Conservation (phyloP, 1,140 invertebrate genomes). For the Macrocentrus cingulum region DNA sequence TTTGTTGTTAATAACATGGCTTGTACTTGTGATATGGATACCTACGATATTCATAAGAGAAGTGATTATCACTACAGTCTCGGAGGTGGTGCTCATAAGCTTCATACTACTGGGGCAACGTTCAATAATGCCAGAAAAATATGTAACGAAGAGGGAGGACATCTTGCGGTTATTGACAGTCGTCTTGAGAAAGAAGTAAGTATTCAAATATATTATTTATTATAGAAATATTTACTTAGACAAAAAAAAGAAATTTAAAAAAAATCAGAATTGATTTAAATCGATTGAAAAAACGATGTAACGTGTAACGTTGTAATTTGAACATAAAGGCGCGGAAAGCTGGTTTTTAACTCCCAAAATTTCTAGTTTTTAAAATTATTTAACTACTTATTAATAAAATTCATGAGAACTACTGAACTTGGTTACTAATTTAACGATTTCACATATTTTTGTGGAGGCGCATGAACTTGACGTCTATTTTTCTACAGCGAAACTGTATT, state of each 20-base stretch:
- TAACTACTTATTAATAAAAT: no score
- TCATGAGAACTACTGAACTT: no score
- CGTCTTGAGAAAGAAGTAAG: constrained; percentile 42
- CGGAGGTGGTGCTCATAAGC: constrained; percentile 47
- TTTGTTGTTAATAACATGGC: constrained; percentile 43
- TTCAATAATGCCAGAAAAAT: constrained; percentile 51
- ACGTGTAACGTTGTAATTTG: no score
- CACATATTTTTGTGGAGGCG: no score
- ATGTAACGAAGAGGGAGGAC: constrained; percentile 50
- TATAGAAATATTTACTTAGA: not conserved
- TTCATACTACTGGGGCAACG: constrained; percentile 43
- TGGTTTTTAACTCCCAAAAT: no score
- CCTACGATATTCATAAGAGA: constrained; percentile 31
- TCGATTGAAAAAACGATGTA: no score
- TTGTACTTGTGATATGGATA: constrained; percentile 42
- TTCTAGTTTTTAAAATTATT: no score
- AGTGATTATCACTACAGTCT: constrained; percentile 46
- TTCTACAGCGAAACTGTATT: no score
- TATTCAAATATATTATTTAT: not conserved
- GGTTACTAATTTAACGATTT: no score
- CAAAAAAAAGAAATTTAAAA: not conserved
- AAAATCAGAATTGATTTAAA: not conserved
- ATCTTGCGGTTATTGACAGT: constrained; percentile 52
- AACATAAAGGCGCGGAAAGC: no score
- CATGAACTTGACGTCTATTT: no score